Evolutionary conservation across 2,888 invertebrate species (phyloP).

Genomic region (Halictus quadricinctus): DNA sequence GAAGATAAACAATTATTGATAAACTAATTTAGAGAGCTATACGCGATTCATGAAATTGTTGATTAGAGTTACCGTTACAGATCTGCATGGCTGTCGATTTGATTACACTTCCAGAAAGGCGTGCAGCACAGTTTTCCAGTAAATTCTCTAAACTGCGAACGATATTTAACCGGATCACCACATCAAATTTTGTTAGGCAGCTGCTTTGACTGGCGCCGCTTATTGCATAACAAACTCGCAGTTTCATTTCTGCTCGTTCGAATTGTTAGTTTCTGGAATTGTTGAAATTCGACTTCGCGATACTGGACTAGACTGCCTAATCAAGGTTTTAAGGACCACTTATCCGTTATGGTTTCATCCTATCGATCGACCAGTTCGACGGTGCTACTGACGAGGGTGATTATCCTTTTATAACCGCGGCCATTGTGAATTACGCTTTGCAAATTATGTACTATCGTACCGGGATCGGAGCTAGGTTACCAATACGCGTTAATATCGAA

Average conservation of each 20-base stretch:
- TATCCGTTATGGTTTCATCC: background rate
- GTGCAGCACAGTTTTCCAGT: background rate
- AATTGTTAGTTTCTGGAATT: slow-evolving; percentile 2
- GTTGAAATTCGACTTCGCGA: background rate
- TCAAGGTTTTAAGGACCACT: slow-evolving; percentile 16
- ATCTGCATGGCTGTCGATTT: background rate
- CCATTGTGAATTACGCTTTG: background rate
- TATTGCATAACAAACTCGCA: slow-evolving; percentile 8
- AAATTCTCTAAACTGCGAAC: slow-evolving; percentile 9
- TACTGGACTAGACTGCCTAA: background rate
- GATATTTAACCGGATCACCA: background rate
- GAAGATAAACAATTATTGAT: too few relatives aligned
- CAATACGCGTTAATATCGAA: background rate
- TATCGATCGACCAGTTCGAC: background rate
- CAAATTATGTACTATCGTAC: background rate
- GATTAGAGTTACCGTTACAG: background rate
- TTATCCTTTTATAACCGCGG: slow-evolving; percentile 7
- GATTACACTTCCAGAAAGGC: background rate
- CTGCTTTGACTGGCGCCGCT: slow-evolving; percentile 16
- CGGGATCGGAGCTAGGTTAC: background rate
- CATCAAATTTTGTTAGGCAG: slow-evolving; percentile 4
- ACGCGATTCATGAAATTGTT: background rate
- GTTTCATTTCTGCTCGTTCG: background rate
- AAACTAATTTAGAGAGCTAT: background rate
- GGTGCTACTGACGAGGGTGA: background rate